Conservation (phyloP, 2,888 invertebrate genomes). For the Lasioglossum figueresi region DNA sequence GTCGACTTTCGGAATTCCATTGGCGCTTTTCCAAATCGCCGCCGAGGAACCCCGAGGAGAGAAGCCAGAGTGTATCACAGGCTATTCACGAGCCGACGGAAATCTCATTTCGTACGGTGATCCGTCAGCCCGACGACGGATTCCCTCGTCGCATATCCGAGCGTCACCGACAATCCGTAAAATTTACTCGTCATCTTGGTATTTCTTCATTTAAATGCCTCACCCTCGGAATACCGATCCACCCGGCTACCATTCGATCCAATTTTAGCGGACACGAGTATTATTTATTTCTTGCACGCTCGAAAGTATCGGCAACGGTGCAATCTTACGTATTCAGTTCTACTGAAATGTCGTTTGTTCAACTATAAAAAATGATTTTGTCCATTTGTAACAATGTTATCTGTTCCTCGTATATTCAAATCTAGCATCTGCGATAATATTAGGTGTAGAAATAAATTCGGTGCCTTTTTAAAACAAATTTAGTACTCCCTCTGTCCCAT, state of each 20-base stretch:
- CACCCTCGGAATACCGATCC: background rate
- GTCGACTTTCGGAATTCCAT: conserved; percentile 64
- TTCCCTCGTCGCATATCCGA: conserved; percentile 2
- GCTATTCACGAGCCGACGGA: conserved; percentile 28
- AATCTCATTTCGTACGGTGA: conserved; percentile 45
- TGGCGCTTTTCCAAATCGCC: conserved; percentile 73
- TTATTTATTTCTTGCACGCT: background rate
- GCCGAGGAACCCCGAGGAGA: conserved; percentile 59
- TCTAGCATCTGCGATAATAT: background rate
- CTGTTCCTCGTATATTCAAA: background rate
- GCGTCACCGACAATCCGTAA: background rate
- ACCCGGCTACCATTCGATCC: background rate
- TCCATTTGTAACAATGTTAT: background rate
- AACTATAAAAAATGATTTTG: background rate
- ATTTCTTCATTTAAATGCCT: conserved; percentile 2
- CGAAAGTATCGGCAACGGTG: background rate
- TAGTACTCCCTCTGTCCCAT: too few relatives aligned
- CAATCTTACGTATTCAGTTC: background rate
- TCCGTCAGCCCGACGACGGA: conserved; percentile 19
- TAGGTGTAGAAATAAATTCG: too few relatives aligned
- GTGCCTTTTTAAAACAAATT: too few relatives aligned
- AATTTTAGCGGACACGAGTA: background rate
- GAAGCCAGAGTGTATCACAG: conserved; percentile 18
- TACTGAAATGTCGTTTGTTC: background rate
- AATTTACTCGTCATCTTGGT: background rate